Evolutionary conservation across 2,113 vertebrate species (phyloP).

Genomic region (Catharus bicknelli): DNA sequence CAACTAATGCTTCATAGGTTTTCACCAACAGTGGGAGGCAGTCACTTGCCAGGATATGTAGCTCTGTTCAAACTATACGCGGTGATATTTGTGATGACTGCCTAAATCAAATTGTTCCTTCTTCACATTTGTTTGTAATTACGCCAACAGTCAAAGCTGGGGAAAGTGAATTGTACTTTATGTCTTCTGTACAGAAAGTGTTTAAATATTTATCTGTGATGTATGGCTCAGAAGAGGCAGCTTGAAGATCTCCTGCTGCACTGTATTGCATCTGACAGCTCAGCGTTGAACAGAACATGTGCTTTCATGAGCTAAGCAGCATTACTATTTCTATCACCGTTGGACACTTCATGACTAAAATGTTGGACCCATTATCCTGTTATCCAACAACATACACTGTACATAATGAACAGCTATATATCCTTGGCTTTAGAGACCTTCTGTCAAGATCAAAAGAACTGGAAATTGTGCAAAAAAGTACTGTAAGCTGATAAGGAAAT

Average conservation of each 20-base stretch:
- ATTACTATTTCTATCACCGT: background rate
- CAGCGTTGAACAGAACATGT: background rate
- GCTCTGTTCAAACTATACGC: background rate
- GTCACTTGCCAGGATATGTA: slow-evolving; percentile 29
- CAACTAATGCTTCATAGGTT: slow-evolving; percentile 43
- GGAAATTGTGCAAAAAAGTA: background rate
- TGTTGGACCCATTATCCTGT: background rate
- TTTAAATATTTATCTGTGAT: slow-evolving; percentile 43
- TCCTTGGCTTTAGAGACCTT: background rate
- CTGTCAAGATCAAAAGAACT: background rate
- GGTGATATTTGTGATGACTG: slow-evolving; percentile 17
- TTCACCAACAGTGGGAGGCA: slow-evolving; percentile 40
- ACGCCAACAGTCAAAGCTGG: slow-evolving; percentile 17
- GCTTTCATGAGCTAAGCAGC: background rate
- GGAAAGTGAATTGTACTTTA: background rate
- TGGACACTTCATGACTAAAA: background rate
- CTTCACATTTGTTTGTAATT: slow-evolving; percentile 15
- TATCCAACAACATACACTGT: background rate
- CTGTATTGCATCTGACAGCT: background rate
- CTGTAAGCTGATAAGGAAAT: background rate
- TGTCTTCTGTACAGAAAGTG: background rate
- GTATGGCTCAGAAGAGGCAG: background rate
- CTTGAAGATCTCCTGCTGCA: background rate
- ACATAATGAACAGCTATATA: background rate
- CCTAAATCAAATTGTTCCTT: slow-evolving; percentile 49